Base-by-base conservation (phyloP, 2,113 vertebrate genomes). In the Bubalus kerabau region DNA sequence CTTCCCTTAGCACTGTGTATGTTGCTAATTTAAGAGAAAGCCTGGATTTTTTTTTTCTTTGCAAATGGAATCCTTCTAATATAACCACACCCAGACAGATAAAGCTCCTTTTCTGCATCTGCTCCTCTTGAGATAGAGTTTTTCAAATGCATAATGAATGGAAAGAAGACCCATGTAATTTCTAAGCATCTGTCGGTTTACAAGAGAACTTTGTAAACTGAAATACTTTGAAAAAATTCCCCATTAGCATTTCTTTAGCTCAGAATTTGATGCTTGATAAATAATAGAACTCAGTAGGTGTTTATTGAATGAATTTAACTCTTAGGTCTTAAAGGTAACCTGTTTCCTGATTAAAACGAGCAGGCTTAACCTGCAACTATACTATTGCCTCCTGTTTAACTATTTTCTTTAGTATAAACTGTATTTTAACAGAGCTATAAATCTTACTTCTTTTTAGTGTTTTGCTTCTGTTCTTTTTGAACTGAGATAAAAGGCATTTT, bases 381-480 rank as follows among this genome's bases (percentile, higher is more conserved):
- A 64, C 13, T 7, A 5, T 60, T 67, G 46, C 62, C 19, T 91
- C 36, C 56, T 80, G 13, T 50, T 60, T 67, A 67, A 17, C 17
- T 13, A 6, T 91, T 78, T 87, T 84, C 36, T 93, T 96, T 16
- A 28, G 16, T 85, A n/a, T 50, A 76, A 43, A 32, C 28, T 26
- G 4, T 64, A 12, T 93, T 93, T 90, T 97, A 87, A 64, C 57
- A 94, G 52, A 83, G 30, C 57, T 91, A 32, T 59, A 62, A 87
- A 67, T 64, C 40, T 56, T 74, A 19, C 6, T 85, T 92, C 60
- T 76, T 23, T 60, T 88, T 85, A 62, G 48, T 40, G 85, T 76
- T 91, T 82, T 24, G 7, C 50, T 32, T 83, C 24, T 91, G 57
- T 91, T 91, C 40, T 87, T 97, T 84, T 52, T 92, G 74, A 97